phyloP scores from a whole-genome alignment of 1,140 invertebrate species.

The Trypoxylus dichotomus region DNA sequence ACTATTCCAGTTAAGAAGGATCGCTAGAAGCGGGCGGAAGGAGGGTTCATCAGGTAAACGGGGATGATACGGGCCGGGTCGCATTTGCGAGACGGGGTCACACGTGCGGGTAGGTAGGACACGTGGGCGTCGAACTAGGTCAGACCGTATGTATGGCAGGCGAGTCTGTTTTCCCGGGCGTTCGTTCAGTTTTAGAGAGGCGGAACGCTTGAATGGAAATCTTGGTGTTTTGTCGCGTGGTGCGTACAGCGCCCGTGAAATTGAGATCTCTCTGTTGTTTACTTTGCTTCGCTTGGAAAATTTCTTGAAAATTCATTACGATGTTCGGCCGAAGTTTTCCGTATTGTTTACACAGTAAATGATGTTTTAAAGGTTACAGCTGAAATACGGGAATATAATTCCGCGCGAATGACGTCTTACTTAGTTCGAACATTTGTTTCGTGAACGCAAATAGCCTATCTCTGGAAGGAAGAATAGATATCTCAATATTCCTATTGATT shows the following conservation, averaged over 20 bases:
- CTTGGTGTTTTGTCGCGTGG: not conserved
- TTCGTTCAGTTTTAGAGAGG: not conserved
- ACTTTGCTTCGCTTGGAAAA: not conserved
- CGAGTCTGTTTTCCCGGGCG: not conserved
- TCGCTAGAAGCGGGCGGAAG: not conserved
- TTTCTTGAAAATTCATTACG: not conserved
- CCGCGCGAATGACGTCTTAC: not conserved
- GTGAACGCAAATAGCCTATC: too few relatives aligned
- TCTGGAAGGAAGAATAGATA: too few relatives aligned
- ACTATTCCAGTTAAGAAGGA: not conserved
- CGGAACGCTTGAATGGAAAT: not conserved
- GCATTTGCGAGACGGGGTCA: not conserved
- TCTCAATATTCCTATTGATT: too few relatives aligned
- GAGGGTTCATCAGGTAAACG: not conserved
- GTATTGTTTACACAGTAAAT: not conserved
- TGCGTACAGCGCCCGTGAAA: not conserved
- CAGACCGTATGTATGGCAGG: not conserved
- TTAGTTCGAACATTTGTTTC: too few relatives aligned
- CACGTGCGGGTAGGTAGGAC: not conserved
- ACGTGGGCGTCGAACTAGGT: not conserved
- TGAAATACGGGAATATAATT: not conserved
- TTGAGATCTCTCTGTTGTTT: not conserved
- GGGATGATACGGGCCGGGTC: not conserved
- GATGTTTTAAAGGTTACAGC: not conserved
- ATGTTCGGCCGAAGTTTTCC: not conserved